A percentile compares a stretch with the other conserved stretches of the same genome.
These are phyloP conservation scores for Xanthorhoe designata DNA, from an alignment of 2,888 invertebrate genomes.

Conservation along the genomic window DNA sequence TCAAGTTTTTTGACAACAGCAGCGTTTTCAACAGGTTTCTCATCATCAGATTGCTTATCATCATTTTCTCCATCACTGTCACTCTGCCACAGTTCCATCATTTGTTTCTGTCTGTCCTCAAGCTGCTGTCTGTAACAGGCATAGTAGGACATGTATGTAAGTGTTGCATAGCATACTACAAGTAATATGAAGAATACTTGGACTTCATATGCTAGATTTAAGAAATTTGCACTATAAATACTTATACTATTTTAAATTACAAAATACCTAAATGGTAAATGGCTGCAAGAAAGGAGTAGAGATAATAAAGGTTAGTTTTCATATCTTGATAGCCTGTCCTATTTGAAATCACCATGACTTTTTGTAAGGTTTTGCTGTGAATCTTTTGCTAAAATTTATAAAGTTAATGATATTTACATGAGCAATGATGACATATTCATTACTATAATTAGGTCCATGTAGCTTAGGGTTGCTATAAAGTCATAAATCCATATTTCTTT, in stretches of 20 bases:
- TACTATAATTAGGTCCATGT: too few species aligned
- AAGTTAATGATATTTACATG: too few species aligned
- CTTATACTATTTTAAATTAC: neutral
- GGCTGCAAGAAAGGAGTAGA: neutral
- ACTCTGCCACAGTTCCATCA: constrained; percentile 91
- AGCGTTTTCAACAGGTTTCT: constrained; percentile 9
- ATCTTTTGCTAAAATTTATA: too few species aligned
- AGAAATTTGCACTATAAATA: neutral
- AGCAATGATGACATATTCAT: too few species aligned
- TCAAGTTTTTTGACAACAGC: constrained; percentile 6
- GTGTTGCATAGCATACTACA: neutral
- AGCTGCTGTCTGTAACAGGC: constrained; percentile 84
- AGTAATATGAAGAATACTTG: neutral
- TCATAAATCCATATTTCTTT: too few species aligned
- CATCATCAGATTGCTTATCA: constrained; percentile 26
- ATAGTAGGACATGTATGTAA: neutral
- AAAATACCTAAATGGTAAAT: neutral
- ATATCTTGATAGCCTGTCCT: too few species aligned
- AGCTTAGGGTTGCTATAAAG: too few species aligned
- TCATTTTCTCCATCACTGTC: constrained; percentile 65
- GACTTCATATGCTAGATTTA: neutral
- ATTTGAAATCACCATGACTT: too few species aligned
- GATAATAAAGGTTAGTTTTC: too few species aligned
- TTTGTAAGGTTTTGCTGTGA: too few species aligned
- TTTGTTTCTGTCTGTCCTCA: constrained; percentile 90